A percentile compares a stretch with the other conserved stretches of the same genome.
phyloP scores from a whole-genome alignment of 1,140 invertebrate genomes.

The Pteromalus puparum region DNA sequence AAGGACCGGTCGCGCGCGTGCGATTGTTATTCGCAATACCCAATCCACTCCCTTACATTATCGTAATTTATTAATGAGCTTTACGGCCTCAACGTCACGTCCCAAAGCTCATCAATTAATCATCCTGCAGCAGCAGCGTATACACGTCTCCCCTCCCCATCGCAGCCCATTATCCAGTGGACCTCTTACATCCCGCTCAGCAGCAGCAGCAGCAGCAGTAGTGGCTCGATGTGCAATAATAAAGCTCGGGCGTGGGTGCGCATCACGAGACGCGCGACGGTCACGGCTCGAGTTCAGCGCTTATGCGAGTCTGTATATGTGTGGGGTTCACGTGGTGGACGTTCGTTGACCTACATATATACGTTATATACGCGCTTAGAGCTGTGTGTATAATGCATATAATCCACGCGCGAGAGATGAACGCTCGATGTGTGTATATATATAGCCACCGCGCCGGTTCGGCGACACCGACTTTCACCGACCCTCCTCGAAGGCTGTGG shows the following conservation, averaged over 20 bases:
- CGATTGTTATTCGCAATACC: constrained; percentile 9
- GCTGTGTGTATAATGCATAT: background rate
- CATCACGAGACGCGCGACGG: constrained; percentile 28
- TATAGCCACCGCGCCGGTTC: background rate
- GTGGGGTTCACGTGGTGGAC: constrained; percentile 56
- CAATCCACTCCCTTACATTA: constrained; percentile 3
- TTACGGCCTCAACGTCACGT: background rate
- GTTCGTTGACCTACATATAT: constrained; percentile 61
- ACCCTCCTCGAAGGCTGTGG: background rate
- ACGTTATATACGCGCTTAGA: background rate
- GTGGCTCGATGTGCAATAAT: background rate
- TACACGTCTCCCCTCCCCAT: background rate
- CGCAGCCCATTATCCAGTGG: background rate
- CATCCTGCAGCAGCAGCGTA: background rate
- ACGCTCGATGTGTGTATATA: background rate
- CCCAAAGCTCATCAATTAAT: constrained; percentile 24
- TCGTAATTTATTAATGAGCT: constrained; percentile 10
- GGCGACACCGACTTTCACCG: constrained; percentile 10
- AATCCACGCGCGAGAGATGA: background rate
- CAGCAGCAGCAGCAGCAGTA: no score
- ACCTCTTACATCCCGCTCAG: background rate
- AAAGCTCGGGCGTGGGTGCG: background rate
- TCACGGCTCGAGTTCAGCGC: constrained; percentile 58
- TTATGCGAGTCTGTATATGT: constrained; percentile 53
- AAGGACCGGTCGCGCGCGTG: background rate